Percentiles rank a stretch among this genome's conserved stretches.
phyloP scores from a whole-genome alignment of 2,797 vertebrate genomes.

The Chrysocyon brachyurus region DNA sequence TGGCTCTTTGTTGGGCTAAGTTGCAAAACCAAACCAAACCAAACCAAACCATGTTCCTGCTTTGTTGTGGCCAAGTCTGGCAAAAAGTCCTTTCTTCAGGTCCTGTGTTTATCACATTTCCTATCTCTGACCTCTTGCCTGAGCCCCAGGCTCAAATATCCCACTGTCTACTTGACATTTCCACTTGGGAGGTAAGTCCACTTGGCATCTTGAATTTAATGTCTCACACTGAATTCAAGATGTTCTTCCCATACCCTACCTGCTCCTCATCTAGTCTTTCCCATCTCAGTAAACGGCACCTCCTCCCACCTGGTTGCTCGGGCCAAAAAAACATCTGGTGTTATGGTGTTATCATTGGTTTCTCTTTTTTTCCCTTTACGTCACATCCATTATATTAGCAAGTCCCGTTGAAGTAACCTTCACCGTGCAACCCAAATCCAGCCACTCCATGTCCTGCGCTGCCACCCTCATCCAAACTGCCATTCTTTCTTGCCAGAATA shows the following conservation, averaged over 20 bases:
- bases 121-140: constrained; percentile 49
- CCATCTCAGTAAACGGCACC: neutral
- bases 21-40: neutral
- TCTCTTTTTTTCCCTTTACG: neutral
- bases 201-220: neutral
- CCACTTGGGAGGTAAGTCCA: constrained; percentile 31
- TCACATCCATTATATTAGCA: neutral
- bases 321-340: neutral
- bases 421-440: neutral
- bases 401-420: neutral
- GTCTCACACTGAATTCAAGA: neutral
- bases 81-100: neutral
- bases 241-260: constrained; percentile 21
- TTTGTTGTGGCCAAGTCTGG: neutral
- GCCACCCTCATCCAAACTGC: neutral
- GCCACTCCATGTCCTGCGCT: neutral
- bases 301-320: constrained; percentile 35
- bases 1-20: neutral
- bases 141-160: constrained; percentile 14
- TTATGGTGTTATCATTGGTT: neutral
- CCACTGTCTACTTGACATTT: constrained; percentile 56
- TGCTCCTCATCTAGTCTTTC: constrained; percentile 45
- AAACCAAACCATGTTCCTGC: neutral
- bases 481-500: neutral
- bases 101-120: neutral